phyloP scores from a whole-genome alignment of 2,113 vertebrate genomes.

The Romanogobio albipinnatus region DNA sequence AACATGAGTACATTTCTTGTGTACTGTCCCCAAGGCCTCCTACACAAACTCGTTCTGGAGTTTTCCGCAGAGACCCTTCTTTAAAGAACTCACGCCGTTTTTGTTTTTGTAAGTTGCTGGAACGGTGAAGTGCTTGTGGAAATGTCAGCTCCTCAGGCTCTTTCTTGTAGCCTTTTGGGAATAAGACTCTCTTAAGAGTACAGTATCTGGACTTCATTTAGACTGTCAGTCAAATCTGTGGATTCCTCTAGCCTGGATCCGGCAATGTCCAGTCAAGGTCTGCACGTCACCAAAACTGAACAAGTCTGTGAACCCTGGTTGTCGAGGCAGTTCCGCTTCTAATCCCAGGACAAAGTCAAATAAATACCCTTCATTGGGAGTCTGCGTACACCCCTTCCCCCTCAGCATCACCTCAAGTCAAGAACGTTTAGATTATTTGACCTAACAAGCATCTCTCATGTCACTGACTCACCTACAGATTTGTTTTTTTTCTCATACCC shows the following conservation, averaged over 20 bases:
- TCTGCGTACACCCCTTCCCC: slow-evolving; percentile 58
- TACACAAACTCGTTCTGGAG: slow-evolving; percentile 50
- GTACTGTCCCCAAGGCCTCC: slow-evolving; percentile 54
- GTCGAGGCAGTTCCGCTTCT: slow-evolving; percentile 69
- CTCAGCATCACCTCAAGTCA: slow-evolving; percentile 69
- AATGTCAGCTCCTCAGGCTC: slow-evolving; percentile 54
- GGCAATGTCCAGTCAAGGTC: not conserved
- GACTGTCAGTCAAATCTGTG: slow-evolving; percentile 51
- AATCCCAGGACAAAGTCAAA: slow-evolving; percentile 79
- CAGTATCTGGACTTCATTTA: slow-evolving; percentile 60
- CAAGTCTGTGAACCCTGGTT: slow-evolving; percentile 51
- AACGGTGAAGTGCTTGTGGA: slow-evolving; percentile 60
- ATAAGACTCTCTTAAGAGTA: slow-evolving; percentile 27
- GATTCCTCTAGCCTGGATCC: slow-evolving; percentile 43
- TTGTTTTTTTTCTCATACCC: slow-evolving; percentile 72
- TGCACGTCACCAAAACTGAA: slow-evolving; percentile 43
- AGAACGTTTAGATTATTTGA: slow-evolving; percentile 78
- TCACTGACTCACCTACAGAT: slow-evolving; percentile 79
- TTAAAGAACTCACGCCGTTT: slow-evolving; percentile 53
- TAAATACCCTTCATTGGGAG: slow-evolving; percentile 75
- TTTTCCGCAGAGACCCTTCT: slow-evolving; percentile 57
- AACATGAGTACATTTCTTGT: slow-evolving; percentile 48
- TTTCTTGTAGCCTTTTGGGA: slow-evolving; percentile 51
- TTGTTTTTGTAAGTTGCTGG: slow-evolving; percentile 53
- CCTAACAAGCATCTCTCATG: slow-evolving; percentile 80